These are phyloP conservation scores for Leptodactylus fuscus DNA, from an alignment of 2,113 vertebrate species.

Conservation along the genomic window DNA sequence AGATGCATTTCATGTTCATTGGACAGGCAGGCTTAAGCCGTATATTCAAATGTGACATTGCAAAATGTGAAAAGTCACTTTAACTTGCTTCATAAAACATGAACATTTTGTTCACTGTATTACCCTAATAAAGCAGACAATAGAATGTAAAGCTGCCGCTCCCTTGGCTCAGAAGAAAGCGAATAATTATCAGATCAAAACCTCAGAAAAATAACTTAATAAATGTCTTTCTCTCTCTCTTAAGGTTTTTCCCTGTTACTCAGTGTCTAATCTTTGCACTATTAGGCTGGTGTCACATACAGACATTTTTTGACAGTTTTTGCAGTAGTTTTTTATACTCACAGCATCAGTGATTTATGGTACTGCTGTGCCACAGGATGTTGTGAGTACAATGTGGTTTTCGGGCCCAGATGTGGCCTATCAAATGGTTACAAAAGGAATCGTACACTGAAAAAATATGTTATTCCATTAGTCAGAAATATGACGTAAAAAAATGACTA, in stretches of 20 bases:
- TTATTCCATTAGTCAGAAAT: no score
- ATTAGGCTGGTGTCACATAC: no score
- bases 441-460: no score
- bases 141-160: neutral
- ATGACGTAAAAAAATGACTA: no score
- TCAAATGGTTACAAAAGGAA: no score
- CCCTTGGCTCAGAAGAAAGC: neutral
- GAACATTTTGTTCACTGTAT: neutral
- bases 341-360: no score
- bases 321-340: no score
- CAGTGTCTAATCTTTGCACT: neutral
- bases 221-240: neutral
- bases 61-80: conserved; percentile 23
- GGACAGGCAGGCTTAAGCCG: neutral
- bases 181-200: neutral
- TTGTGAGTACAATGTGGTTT: no score
- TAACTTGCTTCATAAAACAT: conserved; percentile 18
- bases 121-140: neutral
- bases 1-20: conserved; percentile 27
- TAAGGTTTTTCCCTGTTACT: neutral
- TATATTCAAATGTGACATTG: conserved; percentile 28
- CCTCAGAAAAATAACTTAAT: neutral
- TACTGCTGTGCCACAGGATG: no score
- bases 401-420: no score
- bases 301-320: no score